Conservation (phyloP, 1,140 invertebrate species). For the Akabosia matsudoensis region DNA sequence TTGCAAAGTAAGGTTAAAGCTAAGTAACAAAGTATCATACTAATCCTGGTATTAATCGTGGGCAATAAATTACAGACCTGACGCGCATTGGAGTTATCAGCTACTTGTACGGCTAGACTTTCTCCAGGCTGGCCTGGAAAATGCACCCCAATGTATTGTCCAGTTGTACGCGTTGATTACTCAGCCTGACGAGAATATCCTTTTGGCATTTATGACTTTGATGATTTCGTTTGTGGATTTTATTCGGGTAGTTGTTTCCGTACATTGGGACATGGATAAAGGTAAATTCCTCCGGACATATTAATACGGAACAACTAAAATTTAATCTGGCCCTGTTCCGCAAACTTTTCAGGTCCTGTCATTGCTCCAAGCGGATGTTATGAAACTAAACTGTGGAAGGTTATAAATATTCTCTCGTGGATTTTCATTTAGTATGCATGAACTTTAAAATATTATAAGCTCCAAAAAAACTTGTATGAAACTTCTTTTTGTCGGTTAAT, state of each 20-base stretch:
- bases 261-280: slow-evolving; percentile 38
- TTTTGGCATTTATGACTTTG: slow-evolving; percentile 32
- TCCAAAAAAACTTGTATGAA: too few relatives aligned
- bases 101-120: slow-evolving; percentile 39
- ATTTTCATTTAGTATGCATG: slow-evolving; percentile 34
- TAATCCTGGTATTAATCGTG: not conserved
- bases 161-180: slow-evolving; percentile 32
- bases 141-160: slow-evolving; percentile 39
- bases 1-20: slow-evolving; percentile 31
- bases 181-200: slow-evolving; percentile 27
- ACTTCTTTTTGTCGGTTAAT: too few relatives aligned
- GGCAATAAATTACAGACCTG: slow-evolving; percentile 27
- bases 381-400: slow-evolving; percentile 22
- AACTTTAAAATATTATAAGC: too few relatives aligned
- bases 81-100: slow-evolving; percentile 41
- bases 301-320: not conserved
- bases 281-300: slow-evolving; percentile 20
- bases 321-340: too few relatives aligned
- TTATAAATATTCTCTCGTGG: slow-evolving; percentile 36
- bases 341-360: slow-evolving; percentile 33
- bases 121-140: slow-evolving; percentile 43
- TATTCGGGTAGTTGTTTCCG: slow-evolving; percentile 33
- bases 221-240: slow-evolving; percentile 42
- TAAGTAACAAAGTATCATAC: not conserved
- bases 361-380: slow-evolving; percentile 27